Conservation (phyloP, 1,140 invertebrate genomes). For the Anadara kagoshimensis region DNA sequence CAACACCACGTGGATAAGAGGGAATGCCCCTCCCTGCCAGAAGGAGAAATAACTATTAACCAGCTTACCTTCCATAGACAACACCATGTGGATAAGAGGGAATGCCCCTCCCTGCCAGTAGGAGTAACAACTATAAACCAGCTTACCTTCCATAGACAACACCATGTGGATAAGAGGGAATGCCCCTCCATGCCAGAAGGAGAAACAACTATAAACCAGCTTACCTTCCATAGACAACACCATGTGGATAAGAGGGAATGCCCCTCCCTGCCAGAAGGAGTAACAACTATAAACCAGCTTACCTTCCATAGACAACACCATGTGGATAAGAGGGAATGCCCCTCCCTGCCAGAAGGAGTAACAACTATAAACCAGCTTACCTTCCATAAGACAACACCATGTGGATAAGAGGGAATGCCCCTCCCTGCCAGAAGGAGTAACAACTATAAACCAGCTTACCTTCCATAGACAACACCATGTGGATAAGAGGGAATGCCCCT, state of each 20-base stretch:
- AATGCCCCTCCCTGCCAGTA: no score
- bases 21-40: no score
- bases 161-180: conserved; percentile 84
- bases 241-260: conserved; percentile 82
- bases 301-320: not conserved
- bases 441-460: conserved; percentile 94
- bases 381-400: conserved; percentile 63
- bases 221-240: conserved; percentile 56
- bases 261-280: conserved; percentile 98
- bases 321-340: not conserved
- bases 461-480: conserved; percentile 65
- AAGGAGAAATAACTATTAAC: no score
- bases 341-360: not conserved
- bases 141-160: no score
- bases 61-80: no score
- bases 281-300: conserved; percentile 82
- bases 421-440: conserved; percentile 99
- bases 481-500: conserved; percentile 86
- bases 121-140: no score
- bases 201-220: no score
- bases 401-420: conserved; percentile 84
- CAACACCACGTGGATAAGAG: no score
- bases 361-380: conserved; percentile 3
- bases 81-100: no score
- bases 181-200: no score